These are phyloP conservation scores for Dusona sp. DNA, from an alignment of 2,888 invertebrate species.

Conservation along the genomic window DNA sequence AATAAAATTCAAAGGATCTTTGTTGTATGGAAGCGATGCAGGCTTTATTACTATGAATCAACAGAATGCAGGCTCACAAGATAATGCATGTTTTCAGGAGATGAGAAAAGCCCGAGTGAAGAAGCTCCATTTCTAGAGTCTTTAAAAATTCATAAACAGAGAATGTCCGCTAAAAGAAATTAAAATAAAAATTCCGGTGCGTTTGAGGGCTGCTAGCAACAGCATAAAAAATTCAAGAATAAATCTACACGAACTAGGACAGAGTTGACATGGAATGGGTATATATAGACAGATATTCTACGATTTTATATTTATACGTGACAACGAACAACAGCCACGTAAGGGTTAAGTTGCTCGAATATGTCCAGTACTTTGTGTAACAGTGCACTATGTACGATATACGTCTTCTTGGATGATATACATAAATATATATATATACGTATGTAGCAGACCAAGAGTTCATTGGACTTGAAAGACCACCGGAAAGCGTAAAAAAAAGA, in stretches of 20 bases:
- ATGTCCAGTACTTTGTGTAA: neutral
- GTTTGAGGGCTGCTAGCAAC: neutral
- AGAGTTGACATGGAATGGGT: neutral
- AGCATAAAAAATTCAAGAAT: neutral
- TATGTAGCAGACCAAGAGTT: neutral
- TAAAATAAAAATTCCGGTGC: neutral
- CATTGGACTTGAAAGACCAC: slow-evolving; percentile 7
- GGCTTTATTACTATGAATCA: neutral
- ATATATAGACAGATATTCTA: neutral
- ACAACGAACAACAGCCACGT: neutral
- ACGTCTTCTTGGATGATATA: neutral
- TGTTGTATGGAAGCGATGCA: neutral
- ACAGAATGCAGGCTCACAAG: neutral
- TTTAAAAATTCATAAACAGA: neutral
- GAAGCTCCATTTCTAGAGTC: neutral
- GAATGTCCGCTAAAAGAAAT: neutral
- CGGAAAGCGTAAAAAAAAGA: slow-evolving; percentile 6
- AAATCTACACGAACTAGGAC: neutral
- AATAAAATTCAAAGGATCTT: neutral
- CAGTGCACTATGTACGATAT: neutral
- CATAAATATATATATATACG: neutral
- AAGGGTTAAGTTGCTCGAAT: neutral
- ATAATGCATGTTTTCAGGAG: neutral
- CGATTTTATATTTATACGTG: neutral
- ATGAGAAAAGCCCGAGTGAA: too few species aligned